Evolutionary conservation across 1,140 invertebrate genomes (phyloP).

Genomic region (Polypedilum pembai): DNA sequence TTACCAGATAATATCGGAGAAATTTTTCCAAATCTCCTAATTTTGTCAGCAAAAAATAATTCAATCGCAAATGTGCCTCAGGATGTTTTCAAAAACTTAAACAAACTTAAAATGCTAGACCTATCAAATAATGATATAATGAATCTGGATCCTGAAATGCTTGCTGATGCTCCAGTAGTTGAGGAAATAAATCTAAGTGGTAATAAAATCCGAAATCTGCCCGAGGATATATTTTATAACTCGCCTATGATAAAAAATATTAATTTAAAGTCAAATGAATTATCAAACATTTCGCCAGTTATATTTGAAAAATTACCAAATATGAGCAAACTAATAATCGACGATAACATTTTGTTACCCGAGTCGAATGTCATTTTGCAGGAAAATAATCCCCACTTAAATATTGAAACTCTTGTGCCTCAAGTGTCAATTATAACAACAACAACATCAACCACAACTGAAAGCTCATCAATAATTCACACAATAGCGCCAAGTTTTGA

Average conservation of each 20-base stretch:
- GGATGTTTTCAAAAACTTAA: not conserved
- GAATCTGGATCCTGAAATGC: not conserved
- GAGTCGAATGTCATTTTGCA: not conserved
- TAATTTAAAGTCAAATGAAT: not conserved
- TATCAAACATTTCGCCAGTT: not conserved
- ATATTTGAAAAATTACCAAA: not conserved
- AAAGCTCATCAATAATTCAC: not conserved
- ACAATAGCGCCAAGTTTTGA: not conserved
- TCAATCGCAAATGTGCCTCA: not conserved
- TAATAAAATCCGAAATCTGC: not conserved
- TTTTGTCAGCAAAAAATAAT: not conserved
- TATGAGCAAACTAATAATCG: not conserved
- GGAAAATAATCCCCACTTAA: not conserved
- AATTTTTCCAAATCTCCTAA: not conserved
- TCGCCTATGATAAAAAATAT: not conserved
- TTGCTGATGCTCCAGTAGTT: not conserved
- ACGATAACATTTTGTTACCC: not conserved
- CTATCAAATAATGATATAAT: not conserved
- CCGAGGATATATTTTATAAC: not conserved
- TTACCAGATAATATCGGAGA: not conserved
- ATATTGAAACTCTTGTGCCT: not conserved
- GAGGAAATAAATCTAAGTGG: not conserved
- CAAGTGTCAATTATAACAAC: not conserved
- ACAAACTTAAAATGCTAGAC: not conserved
- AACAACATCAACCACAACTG: not conserved